phyloP scores from a whole-genome alignment of 2,888 invertebrate species.

The Lithophane socia region DNA sequence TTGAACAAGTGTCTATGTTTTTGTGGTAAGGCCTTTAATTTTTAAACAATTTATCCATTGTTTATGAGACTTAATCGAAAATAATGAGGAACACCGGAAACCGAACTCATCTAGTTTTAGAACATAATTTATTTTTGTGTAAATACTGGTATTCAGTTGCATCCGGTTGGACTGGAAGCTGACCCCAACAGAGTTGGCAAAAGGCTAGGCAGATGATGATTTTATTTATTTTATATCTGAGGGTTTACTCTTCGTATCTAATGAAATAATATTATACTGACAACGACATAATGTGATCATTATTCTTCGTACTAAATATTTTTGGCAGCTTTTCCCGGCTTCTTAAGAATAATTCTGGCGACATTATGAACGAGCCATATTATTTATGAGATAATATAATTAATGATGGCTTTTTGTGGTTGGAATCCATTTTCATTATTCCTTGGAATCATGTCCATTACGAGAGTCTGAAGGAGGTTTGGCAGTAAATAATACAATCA shows the following conservation, averaged over 20 bases:
- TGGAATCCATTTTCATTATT: constrained; percentile 30
- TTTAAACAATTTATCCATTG: not conserved
- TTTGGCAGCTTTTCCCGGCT: constrained; percentile 27
- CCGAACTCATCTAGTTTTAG: no score
- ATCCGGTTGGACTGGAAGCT: no score
- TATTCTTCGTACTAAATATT: constrained; percentile 7
- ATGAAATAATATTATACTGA: not conserved
- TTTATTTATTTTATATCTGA: no score
- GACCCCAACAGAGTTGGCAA: no score
- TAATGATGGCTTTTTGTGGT: constrained; percentile 31
- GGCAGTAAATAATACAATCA: constrained; percentile 29
- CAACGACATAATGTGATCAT: not conserved
- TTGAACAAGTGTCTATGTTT: no score
- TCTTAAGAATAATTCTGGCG: constrained; percentile 12
- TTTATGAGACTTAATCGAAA: not conserved
- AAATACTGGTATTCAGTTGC: no score
- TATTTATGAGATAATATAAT: constrained; percentile 45
- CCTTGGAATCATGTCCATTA: constrained; percentile 36
- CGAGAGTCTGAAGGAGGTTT: constrained; percentile 10
- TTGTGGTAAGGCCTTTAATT: not conserved
- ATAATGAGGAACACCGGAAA: not conserved
- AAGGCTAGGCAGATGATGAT: no score
- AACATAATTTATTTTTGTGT: no score
- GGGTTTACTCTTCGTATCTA: not conserved
- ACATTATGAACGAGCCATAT: constrained; percentile 27